Conservation (phyloP, 2,113 vertebrate species). For the Pterophyllum scalare region DNA sequence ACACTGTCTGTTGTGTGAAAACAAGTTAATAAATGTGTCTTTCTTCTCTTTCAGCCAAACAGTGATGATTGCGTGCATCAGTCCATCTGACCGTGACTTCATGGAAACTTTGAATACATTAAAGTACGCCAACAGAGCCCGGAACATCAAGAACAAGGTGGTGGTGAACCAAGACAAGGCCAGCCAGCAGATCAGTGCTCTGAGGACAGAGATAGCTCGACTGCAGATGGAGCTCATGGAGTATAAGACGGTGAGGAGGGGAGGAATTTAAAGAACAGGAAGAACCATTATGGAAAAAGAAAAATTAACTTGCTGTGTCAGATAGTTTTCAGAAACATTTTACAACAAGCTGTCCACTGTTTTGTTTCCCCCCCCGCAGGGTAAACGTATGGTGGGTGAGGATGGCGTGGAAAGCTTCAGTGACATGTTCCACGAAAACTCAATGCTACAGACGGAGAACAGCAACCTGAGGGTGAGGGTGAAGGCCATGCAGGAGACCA, state of each 20-base stretch:
- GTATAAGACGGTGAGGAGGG: conserved; percentile 91
- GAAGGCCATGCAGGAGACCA: conserved; percentile 98
- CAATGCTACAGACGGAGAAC: conserved; percentile 97
- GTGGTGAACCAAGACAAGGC: conserved; percentile 96
- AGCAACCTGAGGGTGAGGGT: conserved; percentile 93
- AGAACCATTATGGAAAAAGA: no score
- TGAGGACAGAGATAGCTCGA: conserved; percentile 92
- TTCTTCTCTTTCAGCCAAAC: conserved; percentile 86
- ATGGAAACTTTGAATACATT: conserved; percentile 97
- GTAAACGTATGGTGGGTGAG: conserved; percentile 93
- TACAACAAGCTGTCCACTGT: not conserved
- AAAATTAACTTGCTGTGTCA: not conserved
- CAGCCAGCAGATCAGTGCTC: conserved; percentile 94
- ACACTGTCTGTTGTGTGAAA: not conserved
- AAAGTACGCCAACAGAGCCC: conserved; percentile 94
- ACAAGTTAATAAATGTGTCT: not conserved
- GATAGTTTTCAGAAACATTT: not conserved
- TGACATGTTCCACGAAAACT: conserved; percentile 98
- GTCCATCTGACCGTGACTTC: conserved; percentile 97
- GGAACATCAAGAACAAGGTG: conserved; percentile 99
- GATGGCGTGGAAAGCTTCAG: conserved; percentile 96
- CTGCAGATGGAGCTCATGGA: conserved; percentile 99
- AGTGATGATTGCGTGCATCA: conserved; percentile 96
- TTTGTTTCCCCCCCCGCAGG: conserved; percentile 75
- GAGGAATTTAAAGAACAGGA: not conserved